phyloP scores from a whole-genome alignment of 2,888 invertebrate species.

The Sturmia bella region DNA sequence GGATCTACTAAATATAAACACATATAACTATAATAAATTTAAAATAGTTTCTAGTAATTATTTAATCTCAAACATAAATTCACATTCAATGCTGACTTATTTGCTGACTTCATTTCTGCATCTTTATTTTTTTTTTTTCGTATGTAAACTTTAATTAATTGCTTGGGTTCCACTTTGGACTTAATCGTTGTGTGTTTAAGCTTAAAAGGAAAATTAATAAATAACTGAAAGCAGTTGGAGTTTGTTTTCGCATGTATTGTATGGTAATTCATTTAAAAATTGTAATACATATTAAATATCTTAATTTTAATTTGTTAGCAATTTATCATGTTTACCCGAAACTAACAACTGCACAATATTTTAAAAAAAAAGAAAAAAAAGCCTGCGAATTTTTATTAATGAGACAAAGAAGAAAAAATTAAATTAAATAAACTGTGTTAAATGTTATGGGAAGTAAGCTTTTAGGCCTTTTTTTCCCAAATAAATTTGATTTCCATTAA shows the following conservation, averaged over 20 bases:
- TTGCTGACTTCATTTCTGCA: constrained; percentile 1
- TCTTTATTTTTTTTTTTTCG: constrained; percentile 6
- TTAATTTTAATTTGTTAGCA: constrained; percentile 30
- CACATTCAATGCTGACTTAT: not conserved
- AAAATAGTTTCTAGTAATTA: no score
- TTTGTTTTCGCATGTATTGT: not conserved
- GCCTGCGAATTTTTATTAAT: constrained; percentile 21
- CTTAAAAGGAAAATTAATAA: constrained; percentile 28
- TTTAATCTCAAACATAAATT: not conserved
- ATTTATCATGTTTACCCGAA: constrained; percentile 29
- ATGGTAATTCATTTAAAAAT: constrained; percentile 33
- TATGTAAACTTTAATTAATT: constrained; percentile 60
- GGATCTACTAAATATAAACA: no score
- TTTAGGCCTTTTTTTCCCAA: not conserved
- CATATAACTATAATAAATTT: no score
- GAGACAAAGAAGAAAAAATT: not conserved
- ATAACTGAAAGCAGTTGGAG: not conserved
- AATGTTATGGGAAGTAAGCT: constrained; percentile 35
- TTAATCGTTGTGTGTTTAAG: constrained; percentile 61
- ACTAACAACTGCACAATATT: constrained; percentile 29
- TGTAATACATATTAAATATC: constrained; percentile 19
- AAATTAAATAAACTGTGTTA: not conserved
- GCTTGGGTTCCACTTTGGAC: constrained; percentile 48
- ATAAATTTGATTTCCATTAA: not conserved
- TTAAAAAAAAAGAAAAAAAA: not conserved